A percentile compares a stretch with the other conserved stretches of the same genome.
phyloP scores from a whole-genome alignment of 2,888 invertebrate genomes.

The Stegophylla sp. region DNA sequence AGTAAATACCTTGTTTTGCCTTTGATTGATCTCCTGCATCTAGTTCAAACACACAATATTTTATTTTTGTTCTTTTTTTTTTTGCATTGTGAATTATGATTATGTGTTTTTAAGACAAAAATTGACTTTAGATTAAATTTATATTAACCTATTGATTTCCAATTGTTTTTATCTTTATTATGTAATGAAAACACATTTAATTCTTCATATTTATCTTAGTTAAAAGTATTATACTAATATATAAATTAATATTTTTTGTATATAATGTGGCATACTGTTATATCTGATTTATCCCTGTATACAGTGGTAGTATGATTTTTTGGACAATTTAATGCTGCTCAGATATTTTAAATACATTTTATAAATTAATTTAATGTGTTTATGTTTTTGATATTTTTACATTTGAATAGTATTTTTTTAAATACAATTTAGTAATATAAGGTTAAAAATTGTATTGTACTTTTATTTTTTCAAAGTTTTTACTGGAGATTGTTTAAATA shows the following conservation, averaged over 20 bases:
- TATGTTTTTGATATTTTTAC: too few species aligned
- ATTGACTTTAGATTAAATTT: not conserved
- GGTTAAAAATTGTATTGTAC: too few species aligned
- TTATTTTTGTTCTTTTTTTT: constrained; percentile 17
- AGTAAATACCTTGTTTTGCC: constrained; percentile 25
- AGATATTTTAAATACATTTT: too few species aligned
- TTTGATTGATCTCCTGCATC: constrained; percentile 55
- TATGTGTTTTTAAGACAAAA: too few species aligned
- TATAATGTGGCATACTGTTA: too few species aligned
- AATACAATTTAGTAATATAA: too few species aligned
- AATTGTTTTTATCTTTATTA: not conserved
- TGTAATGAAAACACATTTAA: not conserved
- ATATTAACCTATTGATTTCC: not conserved
- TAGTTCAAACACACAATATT: constrained; percentile 53
- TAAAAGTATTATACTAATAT: constrained; percentile 1
- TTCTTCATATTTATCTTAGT: not conserved
- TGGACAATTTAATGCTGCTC: not conserved
- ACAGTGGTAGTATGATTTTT: not conserved
- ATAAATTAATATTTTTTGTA: not conserved
- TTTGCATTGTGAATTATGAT: not conserved
- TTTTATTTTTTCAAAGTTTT: too few species aligned
- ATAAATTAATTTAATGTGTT: too few species aligned
- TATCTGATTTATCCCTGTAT: not conserved
- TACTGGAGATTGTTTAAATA: too few species aligned
- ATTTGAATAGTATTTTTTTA: too few species aligned